Base-by-base conservation (phyloP, 2,888 invertebrate species). In the Leptinotarsa rubiginosa region DNA sequence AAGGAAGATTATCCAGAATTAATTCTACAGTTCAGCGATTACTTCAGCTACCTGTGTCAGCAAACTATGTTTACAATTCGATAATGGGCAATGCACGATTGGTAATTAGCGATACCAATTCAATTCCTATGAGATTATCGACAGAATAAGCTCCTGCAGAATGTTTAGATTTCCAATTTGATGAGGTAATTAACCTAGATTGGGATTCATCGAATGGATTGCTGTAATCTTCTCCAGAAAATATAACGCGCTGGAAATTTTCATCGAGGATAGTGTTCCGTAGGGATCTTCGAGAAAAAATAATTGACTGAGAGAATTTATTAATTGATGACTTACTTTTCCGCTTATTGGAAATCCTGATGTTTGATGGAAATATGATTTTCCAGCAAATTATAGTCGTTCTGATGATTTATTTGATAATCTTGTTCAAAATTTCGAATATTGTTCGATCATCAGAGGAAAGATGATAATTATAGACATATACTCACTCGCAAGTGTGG, bases 51-150 rank as follows among this genome's bases (percentile, higher is more conserved):
- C 64, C 77, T 80, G 72, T 77, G 80, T 79, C 79, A 79, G 79
- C 79, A 77, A 79, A 78, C 74, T 72, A 65, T 77, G 78, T 81
- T 81, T 81, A 78, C 78, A 70, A 78, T 81, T 78, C 80, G 76
- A 81, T 80, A 78, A 81, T 79, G 77, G 73, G 76, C 70, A 64
- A 75, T 77, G 74, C 78, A 70, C 77, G 77, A 78, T 79, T 75
- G 72, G 78, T 81, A 80, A 80, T 81, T 80, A 78, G 77, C 73
- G 73, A 78, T 76, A 76, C 71, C 75, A 72, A 77, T 77, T 75
- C 80, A 76, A 78, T 80, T 79, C 80, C 78, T 76, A 62, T 54
- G 77, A 80, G 79, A 79, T 80, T 80, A 79, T 76, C 73, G 77
- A 66, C 70, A 68, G 73, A 76, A 74, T 73, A 74, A 75, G 75